A percentile compares a stretch with the other conserved stretches of the same genome.
Conservation (phyloP, 2,888 invertebrate genomes). For the Listrodromus nycthemerus region DNA sequence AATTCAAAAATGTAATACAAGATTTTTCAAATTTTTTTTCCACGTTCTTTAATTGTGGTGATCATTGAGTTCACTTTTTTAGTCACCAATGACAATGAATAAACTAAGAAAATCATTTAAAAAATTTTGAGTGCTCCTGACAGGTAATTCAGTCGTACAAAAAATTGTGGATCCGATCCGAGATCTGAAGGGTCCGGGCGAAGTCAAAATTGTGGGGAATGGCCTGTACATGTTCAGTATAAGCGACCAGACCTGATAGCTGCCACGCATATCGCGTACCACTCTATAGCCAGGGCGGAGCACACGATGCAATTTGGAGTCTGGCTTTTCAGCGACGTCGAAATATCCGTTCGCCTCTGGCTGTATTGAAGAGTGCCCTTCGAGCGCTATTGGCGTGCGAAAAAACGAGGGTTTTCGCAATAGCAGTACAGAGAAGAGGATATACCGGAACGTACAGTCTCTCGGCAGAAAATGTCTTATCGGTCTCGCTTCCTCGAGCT, state of each 20-base stretch:
- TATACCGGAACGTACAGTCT: constrained; percentile 16
- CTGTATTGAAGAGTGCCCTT: constrained; percentile 38
- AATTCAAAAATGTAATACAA: too few species aligned
- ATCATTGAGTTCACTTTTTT: too few species aligned
- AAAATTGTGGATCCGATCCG: too few species aligned
- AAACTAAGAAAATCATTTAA: too few species aligned
- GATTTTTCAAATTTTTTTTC: too few species aligned
- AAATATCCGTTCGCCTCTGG: constrained; percentile 54
- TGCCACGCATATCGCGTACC: constrained; percentile 27
- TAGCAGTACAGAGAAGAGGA: background rate
- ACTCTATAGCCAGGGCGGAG: constrained; percentile 27
- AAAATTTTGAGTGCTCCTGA: too few species aligned
- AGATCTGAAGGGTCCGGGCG: too few species aligned
- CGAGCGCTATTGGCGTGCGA: constrained; percentile 27
- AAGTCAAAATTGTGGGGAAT: too few species aligned
- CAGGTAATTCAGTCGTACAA: too few species aligned
- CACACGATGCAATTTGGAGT: constrained; percentile 59
- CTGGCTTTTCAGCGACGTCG: constrained; percentile 56
- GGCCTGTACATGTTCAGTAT: too few species aligned
- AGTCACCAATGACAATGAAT: too few species aligned
- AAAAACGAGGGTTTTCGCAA: constrained; percentile 41
- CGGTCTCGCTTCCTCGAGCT: background rate
- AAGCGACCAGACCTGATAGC: background rate
- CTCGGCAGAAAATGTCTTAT: constrained; percentile 12
- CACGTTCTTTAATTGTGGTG: too few species aligned